A percentile compares a stretch with the other conserved stretches of the same genome.
These are phyloP conservation scores for Trissoscelio sp. DNA, from an alignment of 2,888 invertebrate genomes.

Conservation along the genomic window DNA sequence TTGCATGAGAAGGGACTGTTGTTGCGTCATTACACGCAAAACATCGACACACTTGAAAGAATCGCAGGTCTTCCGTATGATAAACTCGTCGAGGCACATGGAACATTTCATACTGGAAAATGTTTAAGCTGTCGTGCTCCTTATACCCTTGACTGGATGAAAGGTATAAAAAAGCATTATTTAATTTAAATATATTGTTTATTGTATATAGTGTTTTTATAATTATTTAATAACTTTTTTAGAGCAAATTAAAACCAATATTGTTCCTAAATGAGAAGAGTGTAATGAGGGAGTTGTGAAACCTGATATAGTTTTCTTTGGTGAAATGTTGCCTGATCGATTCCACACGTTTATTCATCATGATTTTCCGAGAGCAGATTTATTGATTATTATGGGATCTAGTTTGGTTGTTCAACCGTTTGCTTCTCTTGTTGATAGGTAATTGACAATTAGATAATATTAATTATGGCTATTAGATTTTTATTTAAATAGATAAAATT, in stretches of 20 bases:
- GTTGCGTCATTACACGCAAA: conserved; percentile 92
- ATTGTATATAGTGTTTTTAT: no score
- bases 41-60: conserved; percentile 96
- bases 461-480: no score
- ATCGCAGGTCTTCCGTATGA: conserved; percentile 92
- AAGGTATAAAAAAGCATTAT: no score
- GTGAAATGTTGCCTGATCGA: conserved; percentile 92
- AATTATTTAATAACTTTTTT: conserved; percentile 75
- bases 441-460: conserved; percentile 66
- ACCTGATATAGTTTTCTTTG: conserved; percentile 98
- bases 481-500: no score
- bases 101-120: conserved; percentile 94
- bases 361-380: conserved; percentile 94
- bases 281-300: conserved; percentile 92
- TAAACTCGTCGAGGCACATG: conserved; percentile 97
- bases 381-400: conserved; percentile 97
- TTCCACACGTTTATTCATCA: conserved; percentile 88
- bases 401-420: conserved; percentile 97
- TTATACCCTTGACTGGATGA: conserved; percentile 93
- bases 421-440: conserved; percentile 93
- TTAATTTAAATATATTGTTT: no score
- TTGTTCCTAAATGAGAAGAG: conserved; percentile 90
- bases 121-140: conserved; percentile 90
- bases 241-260: conserved; percentile 90
- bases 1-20: conserved; percentile 92